Evolutionary conservation across 1,140 invertebrate species (phyloP).

Genomic region (Caenorhabditis latens): DNA sequence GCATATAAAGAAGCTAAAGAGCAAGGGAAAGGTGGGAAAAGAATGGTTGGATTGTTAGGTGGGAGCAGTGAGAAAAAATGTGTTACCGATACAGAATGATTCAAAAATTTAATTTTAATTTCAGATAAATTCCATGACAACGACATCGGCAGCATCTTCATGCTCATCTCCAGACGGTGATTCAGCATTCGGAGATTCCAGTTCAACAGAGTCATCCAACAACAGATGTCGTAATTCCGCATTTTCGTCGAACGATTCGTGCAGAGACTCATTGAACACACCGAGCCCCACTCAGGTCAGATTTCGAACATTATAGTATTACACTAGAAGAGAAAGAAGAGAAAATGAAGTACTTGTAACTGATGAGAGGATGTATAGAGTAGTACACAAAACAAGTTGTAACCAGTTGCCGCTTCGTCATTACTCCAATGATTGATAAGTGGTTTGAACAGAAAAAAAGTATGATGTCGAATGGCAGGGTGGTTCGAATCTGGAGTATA

Average conservation of each 20-base stretch:
- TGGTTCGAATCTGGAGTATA: too few species aligned
- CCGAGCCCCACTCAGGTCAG: constrained; percentile 74
- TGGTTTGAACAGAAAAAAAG: constrained; percentile 1
- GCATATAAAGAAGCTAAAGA: constrained; percentile 80
- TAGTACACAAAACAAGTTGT: constrained; percentile 51
- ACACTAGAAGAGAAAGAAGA: background rate
- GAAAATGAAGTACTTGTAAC: constrained; percentile 12
- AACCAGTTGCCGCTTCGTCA: background rate
- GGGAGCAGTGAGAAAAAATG: background rate
- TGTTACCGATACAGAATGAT: background rate
- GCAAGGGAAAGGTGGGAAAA: constrained; percentile 25
- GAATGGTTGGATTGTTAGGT: background rate
- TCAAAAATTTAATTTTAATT: background rate
- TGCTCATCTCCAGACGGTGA: constrained; percentile 93
- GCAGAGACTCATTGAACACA: constrained; percentile 71
- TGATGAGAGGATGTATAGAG: constrained; percentile 21
- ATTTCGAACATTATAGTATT: constrained; percentile 53
- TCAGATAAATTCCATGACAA: constrained; percentile 27
- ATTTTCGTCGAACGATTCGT: constrained; percentile 71
- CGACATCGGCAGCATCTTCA: constrained; percentile 70
- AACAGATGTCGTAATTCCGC: constrained; percentile 84
- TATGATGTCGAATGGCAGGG: background rate
- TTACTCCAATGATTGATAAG: constrained; percentile 28
- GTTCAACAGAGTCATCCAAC: constrained; percentile 85
- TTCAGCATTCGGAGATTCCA: constrained; percentile 95